phyloP scores from a whole-genome alignment of 1,140 invertebrate genomes.

The Caenorhabditis inopinata region DNA sequence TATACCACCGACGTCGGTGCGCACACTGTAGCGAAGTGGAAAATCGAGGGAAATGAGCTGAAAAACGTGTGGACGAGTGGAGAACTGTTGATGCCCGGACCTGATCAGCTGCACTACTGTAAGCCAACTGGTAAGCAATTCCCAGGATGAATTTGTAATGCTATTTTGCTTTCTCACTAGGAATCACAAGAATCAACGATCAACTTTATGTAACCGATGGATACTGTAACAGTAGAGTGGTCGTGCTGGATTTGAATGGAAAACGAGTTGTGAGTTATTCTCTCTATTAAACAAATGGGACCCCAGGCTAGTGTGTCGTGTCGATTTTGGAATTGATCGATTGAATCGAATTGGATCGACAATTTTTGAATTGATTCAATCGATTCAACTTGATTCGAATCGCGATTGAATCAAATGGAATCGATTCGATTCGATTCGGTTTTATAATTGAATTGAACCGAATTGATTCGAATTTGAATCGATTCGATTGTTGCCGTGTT shows the following conservation, averaged over 20 bases:
- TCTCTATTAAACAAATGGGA: neutral
- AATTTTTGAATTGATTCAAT: no score
- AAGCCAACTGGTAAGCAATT: slow-evolving; percentile 79
- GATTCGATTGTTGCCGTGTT: no score
- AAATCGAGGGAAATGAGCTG: slow-evolving; percentile 36
- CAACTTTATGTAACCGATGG: slow-evolving; percentile 88
- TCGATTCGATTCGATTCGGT: no score
- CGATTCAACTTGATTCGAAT: no score
- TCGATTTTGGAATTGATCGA: no score
- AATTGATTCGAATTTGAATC: no score
- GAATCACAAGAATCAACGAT: slow-evolving; percentile 70
- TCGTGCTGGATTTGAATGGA: slow-evolving; percentile 79
- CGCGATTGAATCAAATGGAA: no score
- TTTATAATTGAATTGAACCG: no score
- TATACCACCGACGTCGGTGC: slow-evolving; percentile 89
- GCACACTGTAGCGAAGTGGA: slow-evolving; percentile 77
- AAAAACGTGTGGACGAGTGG: slow-evolving; percentile 68
- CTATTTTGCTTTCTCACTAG: neutral
- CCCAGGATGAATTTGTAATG: neutral
- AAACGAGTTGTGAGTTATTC: slow-evolving; percentile 40
- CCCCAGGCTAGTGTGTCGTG: no score
- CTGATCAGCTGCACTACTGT: slow-evolving; percentile 80
- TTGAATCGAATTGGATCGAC: no score
- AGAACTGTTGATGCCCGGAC: slow-evolving; percentile 77
- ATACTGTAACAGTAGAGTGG: slow-evolving; percentile 86